These are phyloP conservation scores for Deroptyus accipitrinus DNA, from an alignment of 2,113 vertebrate species.

Conservation along the genomic window DNA sequence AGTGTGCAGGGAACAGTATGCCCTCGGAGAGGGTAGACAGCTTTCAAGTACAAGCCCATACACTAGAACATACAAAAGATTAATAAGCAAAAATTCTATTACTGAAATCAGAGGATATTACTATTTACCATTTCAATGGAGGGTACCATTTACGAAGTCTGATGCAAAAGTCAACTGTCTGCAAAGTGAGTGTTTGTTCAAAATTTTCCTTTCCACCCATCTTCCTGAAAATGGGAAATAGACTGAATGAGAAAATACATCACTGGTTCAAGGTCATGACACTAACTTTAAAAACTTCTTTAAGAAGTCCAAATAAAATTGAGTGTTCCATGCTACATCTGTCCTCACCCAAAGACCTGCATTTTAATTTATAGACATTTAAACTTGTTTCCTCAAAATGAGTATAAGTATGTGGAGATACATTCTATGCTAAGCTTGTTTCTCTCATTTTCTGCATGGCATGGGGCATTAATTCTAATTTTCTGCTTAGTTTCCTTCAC, in stretches of 20 bases:
- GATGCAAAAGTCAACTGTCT: neutral
- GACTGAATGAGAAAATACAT: neutral
- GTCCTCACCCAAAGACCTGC: accelerated
- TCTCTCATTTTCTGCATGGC: neutral
- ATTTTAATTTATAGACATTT: neutral
- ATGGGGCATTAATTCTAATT: neutral
- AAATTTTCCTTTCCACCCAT: neutral
- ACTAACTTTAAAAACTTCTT: neutral
- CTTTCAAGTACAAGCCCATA: neutral
- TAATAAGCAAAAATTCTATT: neutral
- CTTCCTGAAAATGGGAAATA: neutral
- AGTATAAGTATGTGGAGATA: neutral
- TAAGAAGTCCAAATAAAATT: neutral
- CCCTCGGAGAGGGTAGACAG: neutral
- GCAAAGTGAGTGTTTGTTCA: neutral
- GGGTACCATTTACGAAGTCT: neutral
- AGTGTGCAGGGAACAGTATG: neutral
- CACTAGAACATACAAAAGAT: neutral
- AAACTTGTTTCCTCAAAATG: neutral
- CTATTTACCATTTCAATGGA: neutral
- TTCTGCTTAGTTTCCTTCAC: neutral
- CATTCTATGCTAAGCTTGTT: neutral
- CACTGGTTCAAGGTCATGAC: neutral
- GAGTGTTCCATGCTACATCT: neutral
- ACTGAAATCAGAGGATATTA: neutral